A percentile compares a stretch with the other conserved stretches of the same genome.
Conservation (phyloP, 2,797 vertebrate species). For the Hippocampus kuda region DNA sequence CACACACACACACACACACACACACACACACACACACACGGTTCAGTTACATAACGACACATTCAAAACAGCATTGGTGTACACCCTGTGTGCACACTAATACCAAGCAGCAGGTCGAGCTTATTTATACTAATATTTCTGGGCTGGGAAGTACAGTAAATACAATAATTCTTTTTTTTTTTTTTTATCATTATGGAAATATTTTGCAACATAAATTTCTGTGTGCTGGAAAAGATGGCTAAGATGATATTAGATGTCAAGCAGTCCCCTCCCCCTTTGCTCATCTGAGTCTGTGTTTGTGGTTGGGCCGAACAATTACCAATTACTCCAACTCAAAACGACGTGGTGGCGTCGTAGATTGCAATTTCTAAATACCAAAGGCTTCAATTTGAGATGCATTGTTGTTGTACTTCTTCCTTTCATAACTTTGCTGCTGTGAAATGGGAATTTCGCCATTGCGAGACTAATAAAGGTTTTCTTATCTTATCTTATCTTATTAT, state of each 20-base stretch:
- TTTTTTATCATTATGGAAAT: constrained; percentile 1
- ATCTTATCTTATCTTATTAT: too few relatives aligned
- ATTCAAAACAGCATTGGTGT: constrained; percentile 15
- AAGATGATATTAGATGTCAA: constrained; percentile 47
- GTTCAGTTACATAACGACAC: constrained; percentile 32
- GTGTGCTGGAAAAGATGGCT: constrained; percentile 25
- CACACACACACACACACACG: constrained; percentile 10
- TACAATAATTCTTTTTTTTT: constrained; percentile 6
- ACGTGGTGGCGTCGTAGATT: too few relatives aligned
- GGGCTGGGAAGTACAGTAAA: constrained; percentile 18
- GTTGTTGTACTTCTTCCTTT: too few relatives aligned
- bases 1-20: not conserved
- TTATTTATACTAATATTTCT: constrained; percentile 12
- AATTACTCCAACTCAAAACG: too few relatives aligned
- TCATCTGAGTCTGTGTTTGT: constrained; percentile 20
- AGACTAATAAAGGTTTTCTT: too few relatives aligned
- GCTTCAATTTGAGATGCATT: too few relatives aligned
- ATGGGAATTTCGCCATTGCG: too few relatives aligned
- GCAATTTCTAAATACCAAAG: too few relatives aligned
- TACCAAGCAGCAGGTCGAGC: constrained; percentile 23
- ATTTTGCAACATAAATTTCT: constrained; percentile 23
- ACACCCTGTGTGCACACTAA: constrained; percentile 21
- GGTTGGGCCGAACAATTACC: too few relatives aligned
- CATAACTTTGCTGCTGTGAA: too few relatives aligned
- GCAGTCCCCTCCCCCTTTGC: constrained; percentile 39